Conservation (phyloP, 2,113 vertebrate species). For the Dascyllus trimaculatus region DNA sequence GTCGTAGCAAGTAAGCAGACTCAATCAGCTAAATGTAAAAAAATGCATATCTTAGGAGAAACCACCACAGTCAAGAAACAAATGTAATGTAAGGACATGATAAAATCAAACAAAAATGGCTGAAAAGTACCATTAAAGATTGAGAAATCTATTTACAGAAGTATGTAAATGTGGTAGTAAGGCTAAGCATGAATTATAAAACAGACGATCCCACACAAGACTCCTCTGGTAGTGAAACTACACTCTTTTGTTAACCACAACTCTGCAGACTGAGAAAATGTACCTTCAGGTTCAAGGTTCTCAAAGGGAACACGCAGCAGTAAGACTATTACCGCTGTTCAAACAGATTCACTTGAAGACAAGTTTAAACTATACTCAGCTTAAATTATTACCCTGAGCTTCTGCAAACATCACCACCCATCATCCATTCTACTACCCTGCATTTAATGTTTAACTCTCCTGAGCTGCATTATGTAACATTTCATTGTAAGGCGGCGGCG, state of each 20-base stretch:
- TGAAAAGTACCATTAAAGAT: neutral
- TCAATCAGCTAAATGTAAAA: too few relatives aligned
- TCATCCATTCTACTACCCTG: slow-evolving; percentile 22
- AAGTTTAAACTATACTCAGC: slow-evolving; percentile 43
- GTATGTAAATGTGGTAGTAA: neutral
- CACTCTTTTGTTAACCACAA: slow-evolving; percentile 3
- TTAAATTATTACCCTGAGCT: slow-evolving; percentile 45
- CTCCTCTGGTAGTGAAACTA: neutral
- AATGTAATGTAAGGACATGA: neutral
- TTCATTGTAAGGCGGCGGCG: neutral
- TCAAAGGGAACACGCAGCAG: neutral
- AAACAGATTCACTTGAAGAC: slow-evolving; percentile 39
- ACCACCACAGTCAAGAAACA: neutral
- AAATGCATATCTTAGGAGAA: too few relatives aligned
- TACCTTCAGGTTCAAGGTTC: slow-evolving; percentile 7
- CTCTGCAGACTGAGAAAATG: slow-evolving; percentile 7
- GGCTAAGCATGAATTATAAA: neutral
- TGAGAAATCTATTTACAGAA: neutral
- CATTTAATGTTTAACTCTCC: slow-evolving; percentile 47
- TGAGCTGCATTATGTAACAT: neutral
- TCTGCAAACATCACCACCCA: slow-evolving; percentile 31
- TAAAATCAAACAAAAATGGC: neutral
- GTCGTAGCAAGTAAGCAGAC: too few relatives aligned
- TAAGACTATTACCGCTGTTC: neutral
- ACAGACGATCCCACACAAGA: neutral